Percentiles rank a stretch among this genome's conserved stretches.
Evolutionary conservation across 2,797 vertebrate genomes (phyloP).

Genomic region (Australoheros facetus): DNA sequence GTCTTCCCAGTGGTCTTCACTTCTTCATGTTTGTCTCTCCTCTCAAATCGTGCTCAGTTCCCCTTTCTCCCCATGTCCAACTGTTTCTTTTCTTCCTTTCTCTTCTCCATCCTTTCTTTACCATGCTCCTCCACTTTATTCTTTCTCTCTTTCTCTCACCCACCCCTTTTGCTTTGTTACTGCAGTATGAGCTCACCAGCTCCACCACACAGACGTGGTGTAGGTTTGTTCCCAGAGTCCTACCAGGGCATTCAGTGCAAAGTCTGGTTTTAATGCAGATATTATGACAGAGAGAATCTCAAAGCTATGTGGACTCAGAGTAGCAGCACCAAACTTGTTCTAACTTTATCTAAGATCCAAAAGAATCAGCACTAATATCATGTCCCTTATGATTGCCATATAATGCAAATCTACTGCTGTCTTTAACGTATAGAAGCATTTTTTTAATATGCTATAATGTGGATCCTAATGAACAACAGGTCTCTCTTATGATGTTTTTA

Average conservation of each 20-base stretch:
- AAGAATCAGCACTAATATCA: not conserved
- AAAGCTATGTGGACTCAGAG: not conserved
- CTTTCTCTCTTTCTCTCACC: slow-evolving; percentile 16
- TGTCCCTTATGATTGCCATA: not conserved
- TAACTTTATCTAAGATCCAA: not conserved
- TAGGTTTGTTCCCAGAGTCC: slow-evolving; percentile 38
- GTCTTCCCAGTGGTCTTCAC: slow-evolving; percentile 12
- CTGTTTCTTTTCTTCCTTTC: not conserved
- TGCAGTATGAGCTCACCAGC: slow-evolving; percentile 73
- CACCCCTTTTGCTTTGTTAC: slow-evolving; percentile 52
- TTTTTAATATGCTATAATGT: not conserved
- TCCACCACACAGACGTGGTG: slow-evolving; percentile 45
- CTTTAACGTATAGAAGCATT: not conserved
- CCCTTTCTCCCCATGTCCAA: slow-evolving; percentile 11
- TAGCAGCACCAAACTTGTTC: not conserved
- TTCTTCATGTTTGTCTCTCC: slow-evolving; percentile 9
- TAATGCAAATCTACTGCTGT: not conserved
- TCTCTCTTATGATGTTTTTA: too few species aligned
- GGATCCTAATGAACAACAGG: not conserved
- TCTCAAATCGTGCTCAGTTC: slow-evolving; percentile 17
- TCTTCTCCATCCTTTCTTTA: slow-evolving; percentile 25
- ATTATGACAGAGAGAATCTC: not conserved
- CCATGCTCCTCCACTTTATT: not conserved
- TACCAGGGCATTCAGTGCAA: slow-evolving; percentile 26
- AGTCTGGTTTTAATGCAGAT: slow-evolving; percentile 10